These are phyloP conservation scores for Oceanodroma leucorhoa DNA, from an alignment of 2,797 vertebrate genomes.

Conservation along the genomic window DNA sequence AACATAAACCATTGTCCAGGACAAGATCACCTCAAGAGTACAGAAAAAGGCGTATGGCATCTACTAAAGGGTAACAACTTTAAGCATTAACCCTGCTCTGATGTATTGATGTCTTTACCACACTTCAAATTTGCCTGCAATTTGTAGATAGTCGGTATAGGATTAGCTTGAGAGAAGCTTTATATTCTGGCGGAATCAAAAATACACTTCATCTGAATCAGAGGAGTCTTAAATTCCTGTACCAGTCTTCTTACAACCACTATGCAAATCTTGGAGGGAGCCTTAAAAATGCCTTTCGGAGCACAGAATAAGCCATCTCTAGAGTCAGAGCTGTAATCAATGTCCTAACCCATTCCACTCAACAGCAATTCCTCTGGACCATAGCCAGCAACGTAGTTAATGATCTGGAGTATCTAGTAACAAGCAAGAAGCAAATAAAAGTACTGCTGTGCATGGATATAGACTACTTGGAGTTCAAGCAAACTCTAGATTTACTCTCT, in stretches of 20 bases:
- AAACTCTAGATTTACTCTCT: neutral
- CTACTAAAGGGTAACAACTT: constrained; percentile 58
- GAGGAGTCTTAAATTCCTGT: neutral
- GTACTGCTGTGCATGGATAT: neutral
- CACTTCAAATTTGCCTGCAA: neutral
- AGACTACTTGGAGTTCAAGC: neutral
- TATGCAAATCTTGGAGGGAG: neutral
- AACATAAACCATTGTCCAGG: neutral
- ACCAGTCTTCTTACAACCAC: neutral
- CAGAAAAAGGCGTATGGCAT: neutral
- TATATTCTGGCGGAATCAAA: neutral
- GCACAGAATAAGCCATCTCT: neutral
- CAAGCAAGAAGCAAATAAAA: neutral
- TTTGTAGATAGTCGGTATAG: neutral
- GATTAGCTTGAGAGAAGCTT: neutral
- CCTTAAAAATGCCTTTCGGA: neutral
- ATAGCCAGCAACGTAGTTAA: neutral
- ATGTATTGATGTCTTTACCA: neutral
- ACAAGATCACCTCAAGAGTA: neutral
- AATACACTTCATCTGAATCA: neutral
- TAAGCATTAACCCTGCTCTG: neutral
- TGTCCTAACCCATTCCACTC: neutral
- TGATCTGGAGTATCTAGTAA: neutral
- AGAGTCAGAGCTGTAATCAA: neutral
- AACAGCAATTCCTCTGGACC: neutral